These are phyloP conservation scores for Sphinx pinastri DNA, from an alignment of 2,888 invertebrate species.

Conservation along the genomic window DNA sequence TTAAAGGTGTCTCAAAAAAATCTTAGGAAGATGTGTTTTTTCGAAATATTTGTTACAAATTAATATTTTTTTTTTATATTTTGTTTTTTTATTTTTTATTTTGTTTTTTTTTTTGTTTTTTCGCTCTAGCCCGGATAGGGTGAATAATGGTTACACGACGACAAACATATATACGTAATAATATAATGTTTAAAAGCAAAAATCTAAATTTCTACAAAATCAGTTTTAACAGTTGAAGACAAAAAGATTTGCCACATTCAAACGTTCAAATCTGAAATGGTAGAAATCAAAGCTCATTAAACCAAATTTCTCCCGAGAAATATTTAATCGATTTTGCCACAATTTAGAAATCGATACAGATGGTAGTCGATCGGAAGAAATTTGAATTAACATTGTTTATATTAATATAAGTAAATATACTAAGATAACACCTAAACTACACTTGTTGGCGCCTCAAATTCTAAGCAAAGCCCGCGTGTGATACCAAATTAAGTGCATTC, in stretches of 20 bases:
- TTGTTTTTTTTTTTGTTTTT: slow-evolving; percentile 51
- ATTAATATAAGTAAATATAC: slow-evolving; percentile 29
- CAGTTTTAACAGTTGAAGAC: slow-evolving; percentile 57
- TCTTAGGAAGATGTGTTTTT: slow-evolving; percentile 31
- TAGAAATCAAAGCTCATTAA: slow-evolving; percentile 54
- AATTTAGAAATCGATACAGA: neutral
- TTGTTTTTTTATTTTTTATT: slow-evolving; percentile 48
- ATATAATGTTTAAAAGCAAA: slow-evolving; percentile 49
- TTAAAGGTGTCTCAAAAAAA: slow-evolving; percentile 30
- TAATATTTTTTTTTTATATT: slow-evolving; percentile 1
- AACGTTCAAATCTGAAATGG: slow-evolving; percentile 63
- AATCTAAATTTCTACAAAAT: slow-evolving; percentile 54
- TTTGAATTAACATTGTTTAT: slow-evolving; percentile 43
- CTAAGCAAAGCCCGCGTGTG: slow-evolving; percentile 44
- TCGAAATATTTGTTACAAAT: slow-evolving; percentile 26
- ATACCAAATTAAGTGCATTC: slow-evolving; percentile 52
- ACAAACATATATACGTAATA: slow-evolving; percentile 65
- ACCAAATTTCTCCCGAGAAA: slow-evolving; percentile 41
- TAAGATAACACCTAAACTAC: slow-evolving; percentile 36
- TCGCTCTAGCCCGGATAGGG: slow-evolving; percentile 75
- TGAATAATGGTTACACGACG: slow-evolving; percentile 72
- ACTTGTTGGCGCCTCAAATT: slow-evolving; percentile 49
- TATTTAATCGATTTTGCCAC: neutral
- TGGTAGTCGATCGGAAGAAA: slow-evolving; percentile 38
- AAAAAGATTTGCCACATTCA: slow-evolving; percentile 26